Base-by-base conservation (phyloP, 2,113 vertebrate species). In the Verasper variegatus region DNA sequence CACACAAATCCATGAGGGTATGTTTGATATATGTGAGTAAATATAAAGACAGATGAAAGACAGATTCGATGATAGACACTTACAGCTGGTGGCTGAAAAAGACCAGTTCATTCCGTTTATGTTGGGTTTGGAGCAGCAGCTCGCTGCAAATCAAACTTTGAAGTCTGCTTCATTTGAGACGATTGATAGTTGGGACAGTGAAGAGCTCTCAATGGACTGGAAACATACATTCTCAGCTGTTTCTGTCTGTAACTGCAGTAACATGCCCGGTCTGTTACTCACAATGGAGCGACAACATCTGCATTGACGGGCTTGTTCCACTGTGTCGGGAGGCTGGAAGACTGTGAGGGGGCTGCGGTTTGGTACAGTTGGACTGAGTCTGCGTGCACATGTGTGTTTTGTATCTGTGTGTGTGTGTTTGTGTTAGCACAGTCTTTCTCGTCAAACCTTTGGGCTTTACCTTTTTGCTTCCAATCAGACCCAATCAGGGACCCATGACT, bases 291-390 rank as follows among this genome's bases (percentile, higher is more conserved):
- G 4, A 17, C 74, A 83, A 57, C 88, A 89, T 90, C 87, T 83
- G 80, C 84, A 71, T 52, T 86, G 88, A 91, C 88, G 57, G 75
- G 61, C 73, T 91, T 91, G 85, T 91, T 92, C 90, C 90, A 91
- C 80, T 87, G 86, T 75, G 35, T 37, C 9, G 60, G 71, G 68
- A 85, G 40, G 82, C 84, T 85, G 86, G 74, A 51, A 69, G 72
- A 70, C 27, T 40, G 81, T 57, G 10, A 71, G 86, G 76, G 83
- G 74, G 66, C 76, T 81, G 88, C 9, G 82, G 85, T 90, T 81
- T 85, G 77, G 78, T 81, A 78, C 83, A 85, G 74, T 86, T 78
- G 68, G 77, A 84, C 62, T 83, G 69, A 83, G 49, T 86, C 74
- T 62, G 58, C 4, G 2, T 67, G 27, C 31, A 59, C 3, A 6